Conservation (phyloP, 2,888 invertebrate species). For the Acholoe squamosa region DNA sequence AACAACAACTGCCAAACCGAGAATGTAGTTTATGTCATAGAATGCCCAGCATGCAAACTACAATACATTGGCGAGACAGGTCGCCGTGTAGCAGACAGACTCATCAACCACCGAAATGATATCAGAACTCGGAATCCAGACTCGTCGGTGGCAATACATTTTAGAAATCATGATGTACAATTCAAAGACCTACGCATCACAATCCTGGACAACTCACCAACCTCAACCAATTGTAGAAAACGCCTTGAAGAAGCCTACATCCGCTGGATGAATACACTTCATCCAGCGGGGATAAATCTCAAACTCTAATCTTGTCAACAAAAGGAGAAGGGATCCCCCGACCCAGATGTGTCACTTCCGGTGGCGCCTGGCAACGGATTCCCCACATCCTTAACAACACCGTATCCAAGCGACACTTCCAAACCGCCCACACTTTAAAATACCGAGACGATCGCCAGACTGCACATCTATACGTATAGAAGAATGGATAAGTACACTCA, state of each 20-base stretch:
- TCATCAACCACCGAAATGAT: not conserved
- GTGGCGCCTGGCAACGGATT: not conserved
- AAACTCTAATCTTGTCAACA: not conserved
- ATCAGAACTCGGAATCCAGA: not conserved
- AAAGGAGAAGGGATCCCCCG: not conserved
- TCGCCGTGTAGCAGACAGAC: not conserved
- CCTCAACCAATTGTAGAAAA: not conserved
- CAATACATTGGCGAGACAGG: constrained; percentile 1
- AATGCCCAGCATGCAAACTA: constrained; percentile 6
- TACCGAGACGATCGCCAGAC: not conserved
- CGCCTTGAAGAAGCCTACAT: too few species aligned
- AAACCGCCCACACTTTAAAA: not conserved
- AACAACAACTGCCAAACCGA: not conserved
- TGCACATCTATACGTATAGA: not conserved
- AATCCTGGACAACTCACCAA: not conserved
- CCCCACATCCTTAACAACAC: not conserved
- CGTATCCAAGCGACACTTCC: not conserved
- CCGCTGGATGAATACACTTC: not conserved
- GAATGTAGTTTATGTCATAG: not conserved
- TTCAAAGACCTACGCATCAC: not conserved
- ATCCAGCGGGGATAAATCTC: not conserved
- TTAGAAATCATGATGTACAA: too few species aligned
- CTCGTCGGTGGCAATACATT: not conserved
- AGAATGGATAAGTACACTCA: not conserved
- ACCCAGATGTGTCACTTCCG: not conserved